phyloP scores from a whole-genome alignment of 2,113 vertebrate genomes.

The Lagopus muta region DNA sequence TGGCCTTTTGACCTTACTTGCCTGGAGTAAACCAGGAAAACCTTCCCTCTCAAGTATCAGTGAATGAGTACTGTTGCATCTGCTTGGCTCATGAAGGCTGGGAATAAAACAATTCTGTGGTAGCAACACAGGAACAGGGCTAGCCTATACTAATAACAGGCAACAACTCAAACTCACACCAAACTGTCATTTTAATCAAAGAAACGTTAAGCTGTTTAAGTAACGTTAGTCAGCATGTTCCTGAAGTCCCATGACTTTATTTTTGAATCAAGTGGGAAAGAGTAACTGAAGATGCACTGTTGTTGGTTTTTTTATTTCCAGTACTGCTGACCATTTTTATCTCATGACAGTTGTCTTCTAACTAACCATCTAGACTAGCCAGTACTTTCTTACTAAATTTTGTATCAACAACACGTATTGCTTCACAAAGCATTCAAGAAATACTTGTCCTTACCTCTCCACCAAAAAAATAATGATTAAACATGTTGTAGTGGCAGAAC shows the following conservation, averaged over 20 bases:
- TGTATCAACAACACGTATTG: neutral
- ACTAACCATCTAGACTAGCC: neutral
- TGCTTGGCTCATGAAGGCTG: neutral
- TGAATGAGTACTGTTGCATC: neutral
- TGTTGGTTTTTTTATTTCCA: neutral
- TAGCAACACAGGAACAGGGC: neutral
- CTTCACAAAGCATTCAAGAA: neutral
- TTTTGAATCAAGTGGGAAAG: neutral
- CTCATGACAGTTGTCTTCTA: neutral
- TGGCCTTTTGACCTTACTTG: neutral
- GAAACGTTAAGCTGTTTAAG: neutral
- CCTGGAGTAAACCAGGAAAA: neutral
- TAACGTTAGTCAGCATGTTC: neutral
- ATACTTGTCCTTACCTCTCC: constrained; percentile 84
- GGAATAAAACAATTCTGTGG: neutral
- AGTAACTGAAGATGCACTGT: neutral
- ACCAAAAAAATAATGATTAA: constrained; percentile 96
- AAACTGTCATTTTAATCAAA: neutral
- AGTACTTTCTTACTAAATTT: neutral
- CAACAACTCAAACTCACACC: neutral
- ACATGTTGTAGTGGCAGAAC: constrained; percentile 99
- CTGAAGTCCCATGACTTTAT: neutral
- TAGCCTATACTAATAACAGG: neutral
- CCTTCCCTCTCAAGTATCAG: neutral
- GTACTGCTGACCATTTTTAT: neutral